Conservation (phyloP, 2,888 invertebrate genomes). For the Pristionchus arcanus region DNA sequence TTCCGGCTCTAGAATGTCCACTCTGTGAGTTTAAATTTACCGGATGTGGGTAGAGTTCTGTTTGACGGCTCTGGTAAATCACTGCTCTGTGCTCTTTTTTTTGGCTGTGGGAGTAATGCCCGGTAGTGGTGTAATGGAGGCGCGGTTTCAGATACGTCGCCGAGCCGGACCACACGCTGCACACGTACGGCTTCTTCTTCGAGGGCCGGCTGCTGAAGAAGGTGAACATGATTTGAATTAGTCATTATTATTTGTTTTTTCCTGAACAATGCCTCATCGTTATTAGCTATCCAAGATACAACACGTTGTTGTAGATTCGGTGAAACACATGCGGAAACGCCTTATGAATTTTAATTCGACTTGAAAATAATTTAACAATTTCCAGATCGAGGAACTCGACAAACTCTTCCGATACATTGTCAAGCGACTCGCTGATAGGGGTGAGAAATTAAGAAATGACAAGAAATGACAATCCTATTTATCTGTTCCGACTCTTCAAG, state of each 20-base stretch:
- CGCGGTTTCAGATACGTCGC: slow-evolving; percentile 76
- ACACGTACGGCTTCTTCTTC: slow-evolving; percentile 80
- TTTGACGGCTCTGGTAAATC: no score
- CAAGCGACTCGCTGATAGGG: slow-evolving; percentile 60
- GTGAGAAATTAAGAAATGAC: no score
- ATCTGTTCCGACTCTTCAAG: no score
- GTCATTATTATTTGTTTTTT: no score
- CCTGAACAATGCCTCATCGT: no score
- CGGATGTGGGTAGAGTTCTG: background rate
- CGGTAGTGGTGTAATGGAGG: no score
- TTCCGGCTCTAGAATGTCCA: slow-evolving; percentile 73
- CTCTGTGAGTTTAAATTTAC: slow-evolving; percentile 66
- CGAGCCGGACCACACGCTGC: slow-evolving; percentile 80
- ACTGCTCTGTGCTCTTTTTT: no score
- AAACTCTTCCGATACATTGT: slow-evolving; percentile 79
- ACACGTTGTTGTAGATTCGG: no score
- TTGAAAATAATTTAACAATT: background rate
- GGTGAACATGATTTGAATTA: background rate
- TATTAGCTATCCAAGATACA: no score
- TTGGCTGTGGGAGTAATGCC: no score
- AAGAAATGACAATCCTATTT: no score
- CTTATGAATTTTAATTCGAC: background rate
- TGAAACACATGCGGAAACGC: no score
- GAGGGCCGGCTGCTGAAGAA: slow-evolving; percentile 67
- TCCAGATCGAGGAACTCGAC: slow-evolving; percentile 78